Base-by-base conservation (phyloP, 1,140 invertebrate species). In the Panagrolaimus sp. region DNA sequence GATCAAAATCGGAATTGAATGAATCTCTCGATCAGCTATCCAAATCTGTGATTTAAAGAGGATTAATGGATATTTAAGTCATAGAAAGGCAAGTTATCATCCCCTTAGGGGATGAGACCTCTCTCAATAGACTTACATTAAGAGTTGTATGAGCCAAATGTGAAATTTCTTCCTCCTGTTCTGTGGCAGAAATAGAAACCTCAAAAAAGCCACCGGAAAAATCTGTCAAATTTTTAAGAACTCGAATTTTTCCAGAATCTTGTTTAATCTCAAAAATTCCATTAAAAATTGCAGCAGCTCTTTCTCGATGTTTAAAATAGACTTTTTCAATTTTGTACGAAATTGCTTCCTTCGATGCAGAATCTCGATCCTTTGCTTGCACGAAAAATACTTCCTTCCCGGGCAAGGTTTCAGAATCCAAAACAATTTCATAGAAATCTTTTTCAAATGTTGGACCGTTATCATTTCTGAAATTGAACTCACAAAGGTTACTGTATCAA, bases 1-100 rank as follows among this genome's bases (percentile, higher is more conserved):
- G 17, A 58, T 58, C 52, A 58, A 28, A 17, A 58, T 58, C 3
- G 52, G 52, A 28, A 58, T 58, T 10, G 28, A 26, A 28, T 58
- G 52, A 21, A 21, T 5, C 10, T 58, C 52, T 6, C 21, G 15
- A 58, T 58, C 52, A 12, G 52, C 52, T 21, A 58, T 58, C 52
- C 52, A 58, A 2, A 58, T 38, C 32, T 38, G 32, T 38, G 7
- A n/a, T n/a, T n/a, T n/a, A 38, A 38, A 38, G 32, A 38, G 7
- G 32, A 4, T 38, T 2, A 4, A 4, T 38, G 2, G 32, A 2
- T 38, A 38, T 38, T 38, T 38, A 4, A 38, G 7, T 4, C 32
- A 38, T 4, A n/a, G 7, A 7, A 38, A n/a, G n/a, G n/a, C n/a
- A n/a, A n/a, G n/a, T n/a, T n/a, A n/a, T n/a, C n/a, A n/a, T n/a